A percentile compares a stretch with the other conserved stretches of the same genome.
phyloP scores from a whole-genome alignment of 2,888 invertebrate genomes.

The Hyalella azteca region DNA sequence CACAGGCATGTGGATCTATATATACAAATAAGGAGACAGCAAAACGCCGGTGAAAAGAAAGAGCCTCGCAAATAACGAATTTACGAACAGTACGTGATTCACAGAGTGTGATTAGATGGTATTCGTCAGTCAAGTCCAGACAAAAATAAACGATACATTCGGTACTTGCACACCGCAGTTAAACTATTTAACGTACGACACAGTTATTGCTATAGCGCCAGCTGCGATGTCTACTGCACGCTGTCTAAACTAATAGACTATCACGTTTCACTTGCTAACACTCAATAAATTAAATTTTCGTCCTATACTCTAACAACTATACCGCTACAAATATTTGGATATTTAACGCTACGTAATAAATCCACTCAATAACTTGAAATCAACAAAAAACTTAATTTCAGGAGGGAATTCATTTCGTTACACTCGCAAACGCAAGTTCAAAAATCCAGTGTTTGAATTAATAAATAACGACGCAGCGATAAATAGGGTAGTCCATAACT shows the following conservation, averaged over 20 bases:
- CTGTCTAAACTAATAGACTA: slow-evolving; percentile 23
- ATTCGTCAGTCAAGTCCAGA: slow-evolving; percentile 16
- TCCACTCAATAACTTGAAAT: slow-evolving; percentile 22
- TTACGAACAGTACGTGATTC: slow-evolving; percentile 23
- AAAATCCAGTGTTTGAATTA: background rate
- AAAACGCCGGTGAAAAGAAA: background rate
- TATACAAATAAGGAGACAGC: background rate
- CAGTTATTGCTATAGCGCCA: slow-evolving; percentile 23
- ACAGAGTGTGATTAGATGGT: slow-evolving; percentile 34
- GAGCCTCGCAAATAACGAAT: background rate
- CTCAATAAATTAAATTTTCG: slow-evolving; percentile 30
- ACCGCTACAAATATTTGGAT: slow-evolving; percentile 24
- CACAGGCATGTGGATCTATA: background rate
- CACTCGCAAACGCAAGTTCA: background rate
- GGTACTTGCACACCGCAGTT: slow-evolving; percentile 5
- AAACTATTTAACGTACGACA: slow-evolving; percentile 6
- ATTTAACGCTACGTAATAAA: slow-evolving; percentile 12
- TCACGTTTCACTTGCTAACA: slow-evolving; percentile 22
- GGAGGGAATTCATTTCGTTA: slow-evolving; percentile 20
- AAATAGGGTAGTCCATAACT: no score
- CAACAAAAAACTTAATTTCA: slow-evolving; percentile 24
- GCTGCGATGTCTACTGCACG: background rate
- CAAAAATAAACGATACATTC: slow-evolving; percentile 12
- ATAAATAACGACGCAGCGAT: no score
- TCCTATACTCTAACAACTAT: slow-evolving; percentile 25